Percentiles rank a stretch among this genome's conserved stretches.
Conservation (phyloP, 2,797 vertebrate species). For the Clarias laeviceps region DNA sequence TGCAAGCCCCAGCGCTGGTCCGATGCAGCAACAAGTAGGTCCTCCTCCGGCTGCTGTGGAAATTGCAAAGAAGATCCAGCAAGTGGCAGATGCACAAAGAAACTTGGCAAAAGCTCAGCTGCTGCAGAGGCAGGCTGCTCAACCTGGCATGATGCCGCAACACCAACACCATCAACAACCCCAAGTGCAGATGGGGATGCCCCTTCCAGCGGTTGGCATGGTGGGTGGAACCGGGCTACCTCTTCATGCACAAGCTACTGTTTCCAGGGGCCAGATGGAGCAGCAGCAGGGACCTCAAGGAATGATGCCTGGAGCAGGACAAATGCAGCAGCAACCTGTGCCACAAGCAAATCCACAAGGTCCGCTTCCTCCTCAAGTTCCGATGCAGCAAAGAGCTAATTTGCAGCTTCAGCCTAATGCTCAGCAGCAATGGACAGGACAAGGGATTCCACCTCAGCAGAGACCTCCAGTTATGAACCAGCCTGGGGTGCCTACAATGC, state of each 20-base stretch:
- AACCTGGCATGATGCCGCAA: conserved; percentile 75
- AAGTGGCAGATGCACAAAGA: conserved; percentile 92
- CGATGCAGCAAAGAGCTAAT: conserved; percentile 81
- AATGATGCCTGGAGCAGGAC: conserved; percentile 81
- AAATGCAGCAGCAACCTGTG: conserved; percentile 82
- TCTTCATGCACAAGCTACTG: conserved; percentile 65
- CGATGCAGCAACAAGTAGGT: conserved; percentile 73
- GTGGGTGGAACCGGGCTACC: conserved; percentile 69
- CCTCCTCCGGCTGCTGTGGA: conserved; percentile 92
- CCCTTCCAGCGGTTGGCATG: conserved; percentile 74
- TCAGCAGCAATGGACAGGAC: conserved; percentile 85
- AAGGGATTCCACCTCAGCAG: conserved; percentile 78
- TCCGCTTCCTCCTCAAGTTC: conserved; percentile 84
- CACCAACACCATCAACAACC: conserved; percentile 79
- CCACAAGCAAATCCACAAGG: conserved; percentile 81
- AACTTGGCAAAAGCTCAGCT: conserved; percentile 89
- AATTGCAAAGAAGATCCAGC: conserved; percentile 96
- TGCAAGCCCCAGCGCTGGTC: conserved; percentile 78
- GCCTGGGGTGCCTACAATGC: conserved; percentile 77
- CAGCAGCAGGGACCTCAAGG: conserved; percentile 78
- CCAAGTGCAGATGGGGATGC: conserved; percentile 78
- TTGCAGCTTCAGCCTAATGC: conserved; percentile 77
- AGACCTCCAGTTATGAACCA: conserved; percentile 76
- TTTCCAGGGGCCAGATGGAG: conserved; percentile 80
- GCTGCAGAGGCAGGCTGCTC: conserved; percentile 82